Evolutionary conservation across 2,888 invertebrate genomes (phyloP), one percentile per base, ranked within the genome.

Genomic region (Drosophila macrospina): DNA sequence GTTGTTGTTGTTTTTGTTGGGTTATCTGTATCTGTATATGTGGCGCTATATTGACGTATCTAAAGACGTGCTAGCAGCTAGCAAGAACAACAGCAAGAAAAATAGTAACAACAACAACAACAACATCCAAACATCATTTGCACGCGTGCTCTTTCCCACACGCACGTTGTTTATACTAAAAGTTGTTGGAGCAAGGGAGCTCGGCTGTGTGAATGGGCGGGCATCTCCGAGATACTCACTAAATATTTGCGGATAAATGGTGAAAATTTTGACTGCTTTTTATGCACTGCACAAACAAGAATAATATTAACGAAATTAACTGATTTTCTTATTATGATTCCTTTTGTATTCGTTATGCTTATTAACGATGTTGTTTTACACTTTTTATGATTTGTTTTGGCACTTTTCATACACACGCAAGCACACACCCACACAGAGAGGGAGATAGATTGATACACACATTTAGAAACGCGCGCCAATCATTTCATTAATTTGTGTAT

Each of bases 161-260:
- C 77, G 75, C 84, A 82, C 77, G 55, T 79, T 73, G 72, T 75
- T 67, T 67, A 71, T 73, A 68, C 68, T 63, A 50, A 15, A 61
- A 24, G 57, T 55, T 47, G 55, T 30, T 47, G 71, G 24, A 42
- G 57, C 16, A 37, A 37, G 37, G 51, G 50, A 56, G 55, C 39
- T n/a, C 4, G 48, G 54, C 34, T 6, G 16, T 45, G 13, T 8
- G 45, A 45, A 39, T 44, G 37, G 59, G 69, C 48, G 68, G 86
- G 55, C 81, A 78, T 76, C 78, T 84, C 59, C 52, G 77, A 76
- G 74, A 78, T 91, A 90, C 90, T 90, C 79, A 90, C 90, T 89
- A 89, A 87, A 91, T 81, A 90, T 89, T 88, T 90, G 90, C 78
- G 90, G 90, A 90, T 85, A 90, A 90, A 89, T 89, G 90, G 90